Base-by-base conservation (phyloP, 2,888 invertebrate species). In the Julus scandinavius region DNA sequence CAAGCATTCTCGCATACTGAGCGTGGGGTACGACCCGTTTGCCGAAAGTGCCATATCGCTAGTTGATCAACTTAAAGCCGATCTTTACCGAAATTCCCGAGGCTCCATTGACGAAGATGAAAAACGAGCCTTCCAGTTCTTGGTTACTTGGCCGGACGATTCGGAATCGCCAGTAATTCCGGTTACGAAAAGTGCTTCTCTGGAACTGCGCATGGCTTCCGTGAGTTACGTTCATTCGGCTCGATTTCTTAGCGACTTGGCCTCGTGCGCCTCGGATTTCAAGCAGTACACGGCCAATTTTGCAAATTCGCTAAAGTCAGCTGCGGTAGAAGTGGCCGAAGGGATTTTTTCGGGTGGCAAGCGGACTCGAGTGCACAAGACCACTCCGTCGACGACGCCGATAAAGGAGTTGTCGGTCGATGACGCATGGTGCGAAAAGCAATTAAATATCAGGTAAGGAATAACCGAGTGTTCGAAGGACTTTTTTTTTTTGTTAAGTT, bases 201-300 rank as follows among this genome's bases (percentile, higher is more conserved):
- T 93, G 29, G 92, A 93, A 91, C 91, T 95, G 90, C 94, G 95
- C 91, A 96, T 98, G 95, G 97, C 97, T 1, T 96, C 97, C 63
- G 96, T 98, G 89, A 97, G 97, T 94, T 98, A 98, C 93, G 97
- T 97, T 4, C 98, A 99, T 93, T 97, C 97, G 87, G 96, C 97
- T 0, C 95, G 95, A 90, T 95, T 98, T 91, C 94, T 98, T 88
- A 94, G 95, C 54, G 98, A 98, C 92, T 93, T 98, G 89, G 95
- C 96, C 91, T 96, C 96, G 72, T 98, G 98, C 92, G 96, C 97
- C 15, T 95, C 96, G 17, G 97, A 97, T 93, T 98, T 98, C 92
- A 96, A 96, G 92, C 96, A 97, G 92, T 97, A 97, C 93, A 93
- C 96, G 90, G 95, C 96, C 88, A 95, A 96, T 92, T 94, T 98